These are phyloP conservation scores for Synanthedon tipuliformis DNA, from an alignment of 2,888 invertebrate genomes.

Conservation along the genomic window DNA sequence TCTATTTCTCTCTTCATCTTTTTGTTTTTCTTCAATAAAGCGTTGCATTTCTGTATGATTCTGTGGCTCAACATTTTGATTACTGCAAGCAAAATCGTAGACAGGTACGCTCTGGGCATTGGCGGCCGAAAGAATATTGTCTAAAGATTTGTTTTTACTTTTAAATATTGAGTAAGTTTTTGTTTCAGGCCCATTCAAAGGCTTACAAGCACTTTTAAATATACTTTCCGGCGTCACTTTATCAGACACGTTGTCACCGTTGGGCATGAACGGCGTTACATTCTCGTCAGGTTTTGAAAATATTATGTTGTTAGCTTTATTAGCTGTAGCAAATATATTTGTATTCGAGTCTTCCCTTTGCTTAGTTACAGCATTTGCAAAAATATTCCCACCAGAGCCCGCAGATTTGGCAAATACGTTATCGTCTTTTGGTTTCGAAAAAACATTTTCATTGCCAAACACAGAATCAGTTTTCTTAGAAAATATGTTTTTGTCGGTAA, in stretches of 20 bases:
- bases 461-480: slow-evolving; percentile 4
- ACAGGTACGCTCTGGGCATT: slow-evolving; percentile 19
- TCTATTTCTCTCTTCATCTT: slow-evolving; percentile 14
- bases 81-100: slow-evolving; percentile 40
- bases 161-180: slow-evolving; percentile 43
- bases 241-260: slow-evolving; percentile 20
- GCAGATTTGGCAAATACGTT: slow-evolving; percentile 9
- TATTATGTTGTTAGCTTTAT: slow-evolving; percentile 20
- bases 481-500: slow-evolving; percentile 3
- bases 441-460: slow-evolving; percentile 9
- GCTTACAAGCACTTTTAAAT: slow-evolving; percentile 41
- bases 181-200: slow-evolving; percentile 22
- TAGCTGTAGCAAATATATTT: slow-evolving; percentile 36
- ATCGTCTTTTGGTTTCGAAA: slow-evolving; percentile 5
- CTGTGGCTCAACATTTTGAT: neutral
- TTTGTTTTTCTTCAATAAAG: slow-evolving; percentile 15
- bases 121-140: slow-evolving; percentile 42
- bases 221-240: slow-evolving; percentile 42
- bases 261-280: slow-evolving; percentile 19
- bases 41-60: slow-evolving; percentile 9
- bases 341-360: slow-evolving; percentile 17
- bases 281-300: slow-evolving; percentile 17
- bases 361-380: slow-evolving; percentile 19
- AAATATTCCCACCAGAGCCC: slow-evolving; percentile 23
- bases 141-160: slow-evolving; percentile 46